These are phyloP conservation scores for Rapana venosa DNA, from an alignment of 2,888 invertebrate species.

Conservation along the genomic window DNA sequence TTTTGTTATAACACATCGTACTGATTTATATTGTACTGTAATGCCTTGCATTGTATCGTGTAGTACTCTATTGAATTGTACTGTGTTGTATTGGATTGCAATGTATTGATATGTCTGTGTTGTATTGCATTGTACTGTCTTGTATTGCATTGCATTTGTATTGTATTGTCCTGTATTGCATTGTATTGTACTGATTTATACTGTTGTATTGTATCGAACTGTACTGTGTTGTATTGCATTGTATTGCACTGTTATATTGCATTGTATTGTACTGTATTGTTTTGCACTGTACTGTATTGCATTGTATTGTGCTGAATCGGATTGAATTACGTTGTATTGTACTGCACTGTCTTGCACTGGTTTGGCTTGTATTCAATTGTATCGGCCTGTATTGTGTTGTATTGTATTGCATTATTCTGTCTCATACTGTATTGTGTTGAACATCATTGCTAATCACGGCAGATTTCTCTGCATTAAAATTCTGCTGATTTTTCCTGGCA, in stretches of 20 bases:
- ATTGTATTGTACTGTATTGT: neutral
- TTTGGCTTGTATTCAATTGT: neutral
- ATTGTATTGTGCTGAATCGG: neutral
- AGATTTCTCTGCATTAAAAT: too few relatives aligned
- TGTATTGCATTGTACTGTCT: neutral
- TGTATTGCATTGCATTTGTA: neutral
- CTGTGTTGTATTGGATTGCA: neutral
- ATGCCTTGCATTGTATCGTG: neutral
- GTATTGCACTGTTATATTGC: neutral
- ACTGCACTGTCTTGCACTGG: neutral
- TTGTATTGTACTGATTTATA: too few relatives aligned
- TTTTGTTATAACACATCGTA: neutral
- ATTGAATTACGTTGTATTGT: neutral
- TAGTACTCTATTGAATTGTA: neutral
- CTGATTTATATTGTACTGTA: neutral
- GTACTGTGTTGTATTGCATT: neutral
- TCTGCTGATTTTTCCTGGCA: too few relatives aligned
- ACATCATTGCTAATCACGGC: too few relatives aligned
- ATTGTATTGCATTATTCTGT: neutral
- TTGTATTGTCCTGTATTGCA: neutral
- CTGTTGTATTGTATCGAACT: neutral
- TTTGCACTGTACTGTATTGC: neutral
- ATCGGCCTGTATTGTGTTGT: neutral
- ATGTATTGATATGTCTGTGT: neutral
- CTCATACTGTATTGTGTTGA: too few relatives aligned